phyloP scores from a whole-genome alignment of 2,113 vertebrate species.

The Tricholaema leucomelas region DNA sequence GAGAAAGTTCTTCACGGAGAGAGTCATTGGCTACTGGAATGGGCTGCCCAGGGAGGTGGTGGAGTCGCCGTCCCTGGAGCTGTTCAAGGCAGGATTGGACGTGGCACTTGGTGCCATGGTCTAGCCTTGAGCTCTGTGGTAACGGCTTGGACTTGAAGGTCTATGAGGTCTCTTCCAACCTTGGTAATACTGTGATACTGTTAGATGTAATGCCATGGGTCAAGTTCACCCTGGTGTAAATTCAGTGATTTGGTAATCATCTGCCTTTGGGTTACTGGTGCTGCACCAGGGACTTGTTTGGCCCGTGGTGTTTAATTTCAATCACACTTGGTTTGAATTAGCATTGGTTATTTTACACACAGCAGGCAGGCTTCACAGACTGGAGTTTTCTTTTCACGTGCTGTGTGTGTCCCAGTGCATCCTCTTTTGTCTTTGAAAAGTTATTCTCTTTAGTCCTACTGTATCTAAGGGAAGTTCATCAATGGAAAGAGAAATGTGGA shows the following conservation, averaged over 20 bases:
- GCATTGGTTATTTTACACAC: constrained; percentile 9
- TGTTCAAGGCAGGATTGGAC: too few species aligned
- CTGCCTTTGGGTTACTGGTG: constrained; percentile 12
- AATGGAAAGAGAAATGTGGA: not conserved
- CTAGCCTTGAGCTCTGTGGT: too few species aligned
- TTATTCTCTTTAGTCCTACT: not conserved
- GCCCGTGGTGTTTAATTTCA: not conserved
- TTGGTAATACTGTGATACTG: too few species aligned
- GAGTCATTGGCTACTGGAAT: too few species aligned
- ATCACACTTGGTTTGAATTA: constrained; percentile 6
- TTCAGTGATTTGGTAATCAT: not conserved
- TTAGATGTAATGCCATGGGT: not conserved
- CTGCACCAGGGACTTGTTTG: not conserved
- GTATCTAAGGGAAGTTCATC: constrained; percentile 21
- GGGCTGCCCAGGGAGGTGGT: too few species aligned
- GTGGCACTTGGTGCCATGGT: too few species aligned
- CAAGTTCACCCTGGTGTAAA: not conserved
- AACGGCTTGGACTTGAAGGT: too few species aligned
- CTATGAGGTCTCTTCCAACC: too few species aligned
- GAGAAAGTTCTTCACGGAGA: too few species aligned
- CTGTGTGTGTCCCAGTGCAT: not conserved
- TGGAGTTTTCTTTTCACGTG: not conserved
- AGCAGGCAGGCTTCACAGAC: constrained; percentile 30
- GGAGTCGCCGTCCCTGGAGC: too few species aligned
- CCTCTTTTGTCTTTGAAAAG: constrained; percentile 25